Base-by-base conservation (phyloP, 2,888 invertebrate genomes). In the Hypena proboscidalis region DNA sequence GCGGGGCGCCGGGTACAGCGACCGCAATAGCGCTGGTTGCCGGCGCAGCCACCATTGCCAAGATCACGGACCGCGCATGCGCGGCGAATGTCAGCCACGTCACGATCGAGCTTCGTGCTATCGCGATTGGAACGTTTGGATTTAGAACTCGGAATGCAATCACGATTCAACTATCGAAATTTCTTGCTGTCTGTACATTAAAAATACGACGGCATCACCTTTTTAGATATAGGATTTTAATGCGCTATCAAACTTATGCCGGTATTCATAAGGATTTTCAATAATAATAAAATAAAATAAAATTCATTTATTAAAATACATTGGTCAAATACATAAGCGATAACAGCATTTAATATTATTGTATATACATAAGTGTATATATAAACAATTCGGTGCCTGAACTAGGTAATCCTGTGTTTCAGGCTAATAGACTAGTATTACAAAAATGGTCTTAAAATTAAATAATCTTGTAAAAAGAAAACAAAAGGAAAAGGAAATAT, bases 51-150 rank as follows among this genome's bases (percentile, higher is more conserved):
- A 83, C 82, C 91, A 92, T 89, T 92, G 92, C 92, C 92, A 92
- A 92, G 92, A 92, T 92, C 92, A 92, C 88, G 92, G 92, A 80
- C 88, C 78, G 85, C 80, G 84, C 82, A 79, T 80, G 83, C 83
- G 83, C 81, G 71, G 85, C 89, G 88, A 90, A 90, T 90, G 90
- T 89, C 90, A 88, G 88, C 86, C 90, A 87, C 89, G 90, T 90
- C 90, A 90, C 90, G 87, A 87, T 59, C 77, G 71, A 83, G 85
- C 87, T 83, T 84, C 82, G 81, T 83, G 79, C 80, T 80, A 80
- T 79, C 83, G 82, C 79, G 83, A 79, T 82, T 78, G 78, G 80
- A 83, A 83, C 82, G 78, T 75, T 83, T 65, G 77, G 74, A 84
- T 85, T 83, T 77, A 76, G 73, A 85, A 78, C 76, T 77, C 62